phyloP scores from a whole-genome alignment of 2,113 vertebrate genomes.

The Arizona elegans region DNA sequence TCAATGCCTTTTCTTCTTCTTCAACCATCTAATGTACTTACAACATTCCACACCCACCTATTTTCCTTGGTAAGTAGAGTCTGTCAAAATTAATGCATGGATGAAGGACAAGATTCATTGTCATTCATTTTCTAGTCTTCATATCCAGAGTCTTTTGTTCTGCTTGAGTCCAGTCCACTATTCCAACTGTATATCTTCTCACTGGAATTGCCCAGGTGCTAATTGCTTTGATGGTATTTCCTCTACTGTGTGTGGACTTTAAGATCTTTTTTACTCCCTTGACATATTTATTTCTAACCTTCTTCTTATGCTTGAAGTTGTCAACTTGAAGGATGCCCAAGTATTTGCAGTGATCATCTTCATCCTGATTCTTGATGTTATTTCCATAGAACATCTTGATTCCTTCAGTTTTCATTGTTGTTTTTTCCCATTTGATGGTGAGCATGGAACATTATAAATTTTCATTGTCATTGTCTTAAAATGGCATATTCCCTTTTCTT shows the following conservation, averaged over 20 bases:
- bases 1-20: background rate
- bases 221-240: background rate
- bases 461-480: background rate
- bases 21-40: background rate
- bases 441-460: background rate
- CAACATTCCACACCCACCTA: background rate
- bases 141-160: background rate
- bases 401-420: background rate
- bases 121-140: background rate
- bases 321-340: background rate
- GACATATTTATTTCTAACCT: background rate
- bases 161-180: background rate
- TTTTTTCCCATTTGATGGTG: background rate
- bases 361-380: background rate
- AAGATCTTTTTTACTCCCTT: background rate
- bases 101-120: background rate
- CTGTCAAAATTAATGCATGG: background rate
- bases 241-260: background rate
- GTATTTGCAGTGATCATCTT: background rate
- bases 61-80: background rate
- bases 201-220: background rate
- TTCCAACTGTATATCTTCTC: background rate
- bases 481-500: background rate
- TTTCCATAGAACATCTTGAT: background rate
- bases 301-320: background rate